A percentile compares a stretch with the other conserved stretches of the same genome.
Evolutionary conservation across 1,140 invertebrate species (phyloP).

Genomic region (Polyergus mexicanus): DNA sequence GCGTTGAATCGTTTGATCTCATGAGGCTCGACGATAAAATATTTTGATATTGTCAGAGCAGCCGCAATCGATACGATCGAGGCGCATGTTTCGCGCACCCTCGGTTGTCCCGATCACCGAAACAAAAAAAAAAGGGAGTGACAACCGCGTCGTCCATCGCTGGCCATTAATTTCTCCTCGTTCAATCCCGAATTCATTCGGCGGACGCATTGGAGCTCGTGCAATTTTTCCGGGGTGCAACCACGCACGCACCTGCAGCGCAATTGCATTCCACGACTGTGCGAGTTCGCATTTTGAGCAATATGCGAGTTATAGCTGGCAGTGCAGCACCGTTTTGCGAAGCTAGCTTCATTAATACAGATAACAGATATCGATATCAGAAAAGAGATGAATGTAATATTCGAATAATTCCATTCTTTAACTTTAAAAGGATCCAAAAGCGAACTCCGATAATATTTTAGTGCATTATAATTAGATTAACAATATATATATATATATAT

Average conservation of each 20-base stretch:
- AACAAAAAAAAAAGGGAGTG: constrained; percentile 34
- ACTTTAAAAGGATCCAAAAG: too few relatives aligned
- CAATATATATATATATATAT: too few relatives aligned
- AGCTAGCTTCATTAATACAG: not conserved
- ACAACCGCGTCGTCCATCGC: constrained; percentile 53
- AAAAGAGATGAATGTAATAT: not conserved
- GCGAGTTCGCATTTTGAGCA: not conserved
- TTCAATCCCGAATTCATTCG: constrained; percentile 41
- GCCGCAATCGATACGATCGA: constrained; percentile 52
- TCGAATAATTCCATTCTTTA: too few relatives aligned
- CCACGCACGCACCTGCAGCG: constrained; percentile 32
- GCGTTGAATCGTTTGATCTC: constrained; percentile 45
- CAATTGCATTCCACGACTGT: constrained; percentile 40
- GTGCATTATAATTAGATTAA: too few relatives aligned
- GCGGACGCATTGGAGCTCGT: not conserved
- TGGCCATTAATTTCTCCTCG: constrained; percentile 45
- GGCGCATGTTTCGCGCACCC: not conserved
- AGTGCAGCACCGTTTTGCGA: not conserved
- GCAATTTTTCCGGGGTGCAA: constrained; percentile 42
- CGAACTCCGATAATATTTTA: too few relatives aligned
- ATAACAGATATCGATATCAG: not conserved
- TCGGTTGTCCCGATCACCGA: not conserved
- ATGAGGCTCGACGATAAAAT: constrained; percentile 40
- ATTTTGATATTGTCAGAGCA: constrained; percentile 27
- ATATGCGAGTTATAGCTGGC: not conserved